A percentile compares a stretch with the other conserved stretches of the same genome.
These are phyloP conservation scores for Lontra canadensis DNA, from an alignment of 2,113 vertebrate species.

Conservation along the genomic window DNA sequence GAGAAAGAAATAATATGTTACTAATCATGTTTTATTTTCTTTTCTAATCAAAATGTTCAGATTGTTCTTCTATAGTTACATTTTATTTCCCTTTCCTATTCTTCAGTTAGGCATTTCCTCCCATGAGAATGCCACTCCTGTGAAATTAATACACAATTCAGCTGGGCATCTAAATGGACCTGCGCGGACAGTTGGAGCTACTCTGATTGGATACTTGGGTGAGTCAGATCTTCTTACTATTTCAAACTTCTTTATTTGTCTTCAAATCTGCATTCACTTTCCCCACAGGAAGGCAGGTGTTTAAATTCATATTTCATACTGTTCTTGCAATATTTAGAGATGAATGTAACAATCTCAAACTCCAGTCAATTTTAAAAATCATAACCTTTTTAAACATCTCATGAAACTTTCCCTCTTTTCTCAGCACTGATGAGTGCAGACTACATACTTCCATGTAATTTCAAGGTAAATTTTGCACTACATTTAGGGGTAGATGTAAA, in stretches of 20 bases:
- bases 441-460: not conserved
- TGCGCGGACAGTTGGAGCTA: slow-evolving; percentile 93
- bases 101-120: slow-evolving; percentile 94
- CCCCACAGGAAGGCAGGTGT: not conserved
- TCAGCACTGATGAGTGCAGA: not conserved
- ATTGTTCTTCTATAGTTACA: not conserved
- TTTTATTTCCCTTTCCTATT: slow-evolving; percentile 44
- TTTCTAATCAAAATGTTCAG: not conserved
- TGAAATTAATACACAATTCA: slow-evolving; percentile 96
- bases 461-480: not conserved
- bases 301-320: not conserved
- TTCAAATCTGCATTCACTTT: not conserved
- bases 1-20: not conserved
- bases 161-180: slow-evolving; percentile 96
- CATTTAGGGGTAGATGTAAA: not conserved
- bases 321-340: not conserved
- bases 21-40: not conserved
- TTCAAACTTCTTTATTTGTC: not conserved
- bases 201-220: slow-evolving; percentile 98
- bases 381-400: not conserved
- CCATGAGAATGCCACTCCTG: slow-evolving; percentile 98
- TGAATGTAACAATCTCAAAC: not conserved
- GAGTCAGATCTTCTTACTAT: slow-evolving; percentile 51
- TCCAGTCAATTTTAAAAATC: slow-evolving; percentile 30
- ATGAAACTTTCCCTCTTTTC: not conserved